A percentile compares a stretch with the other conserved stretches of the same genome.
Conservation (phyloP, 2,113 vertebrate genomes). For the Elgaria multicarinata region DNA sequence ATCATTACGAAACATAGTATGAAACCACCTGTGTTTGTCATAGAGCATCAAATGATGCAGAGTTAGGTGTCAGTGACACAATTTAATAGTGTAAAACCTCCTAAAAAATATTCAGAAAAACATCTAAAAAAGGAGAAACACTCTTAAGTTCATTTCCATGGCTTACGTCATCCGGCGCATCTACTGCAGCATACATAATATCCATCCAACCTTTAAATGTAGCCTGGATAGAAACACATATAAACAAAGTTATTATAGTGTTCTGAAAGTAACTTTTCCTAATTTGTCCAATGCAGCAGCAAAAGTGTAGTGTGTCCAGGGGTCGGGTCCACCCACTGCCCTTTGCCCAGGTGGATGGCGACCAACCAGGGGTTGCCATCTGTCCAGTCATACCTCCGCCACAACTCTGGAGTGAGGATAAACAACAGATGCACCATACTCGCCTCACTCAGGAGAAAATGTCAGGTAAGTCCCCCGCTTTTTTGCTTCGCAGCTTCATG, state of each 20-base stretch:
- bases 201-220: conserved; percentile 83
- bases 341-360: no score
- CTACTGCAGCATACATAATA: conserved; percentile 80
- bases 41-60: neutral
- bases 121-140: neutral
- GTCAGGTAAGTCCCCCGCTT: no score
- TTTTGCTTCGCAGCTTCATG: no score
- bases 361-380: no score
- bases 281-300: neutral
- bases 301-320: no score
- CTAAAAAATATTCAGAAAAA: neutral
- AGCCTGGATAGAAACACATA: conserved; percentile 68
- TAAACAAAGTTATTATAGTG: conserved; percentile 8
- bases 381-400: no score
- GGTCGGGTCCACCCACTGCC: no score
- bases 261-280: neutral
- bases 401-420: no score
- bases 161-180: conserved; percentile 64
- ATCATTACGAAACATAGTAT: neutral
- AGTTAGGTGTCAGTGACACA: neutral
- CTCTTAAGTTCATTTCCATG: neutral
- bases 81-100: neutral
- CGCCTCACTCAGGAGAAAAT: no score
- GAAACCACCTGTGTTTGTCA: neutral
- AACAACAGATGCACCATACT: no score